Base-by-base conservation (phyloP, 2,888 invertebrate species). In the Phyllotreta cruciferae region DNA sequence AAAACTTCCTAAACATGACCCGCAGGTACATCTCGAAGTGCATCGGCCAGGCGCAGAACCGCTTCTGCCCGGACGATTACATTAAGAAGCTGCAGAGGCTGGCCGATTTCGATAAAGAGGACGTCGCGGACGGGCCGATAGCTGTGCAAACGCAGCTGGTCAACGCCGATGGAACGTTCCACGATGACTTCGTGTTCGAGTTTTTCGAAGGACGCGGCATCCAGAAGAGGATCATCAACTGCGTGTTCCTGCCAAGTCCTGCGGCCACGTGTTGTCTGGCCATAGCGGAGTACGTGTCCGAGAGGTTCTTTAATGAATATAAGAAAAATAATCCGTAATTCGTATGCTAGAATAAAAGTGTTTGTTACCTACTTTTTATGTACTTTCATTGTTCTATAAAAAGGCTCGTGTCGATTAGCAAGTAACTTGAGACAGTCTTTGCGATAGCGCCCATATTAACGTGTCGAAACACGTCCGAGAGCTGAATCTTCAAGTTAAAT, bases 121-220 rank as follows among this genome's bases (percentile, higher is more conserved):
- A 69, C 14, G 60, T 70, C 9, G 24, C 34, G 8, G 42, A 45
- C 5, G 97, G 97, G 0, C 94, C 94, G 6, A 85, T 94, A 0
- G 98, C 98, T 6, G 96, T 98, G 0, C 86, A 98, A 74, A 97
- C 97, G 6, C 97, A 98, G 80, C 96, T 97, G 0, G 83, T 98
- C 83, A 91, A 88, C 71, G 82, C 85, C 57, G 85, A 91, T 76
- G 98, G 96, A 75, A 86, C 88, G 62, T 85, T 98, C 45, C 92
- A 97, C 5, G 97, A 98, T 77, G 98, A 98, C 79, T 98, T 98
- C 82, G 90, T 98, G 0, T 96, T 98, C 79, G 96, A 97, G 79
- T 86, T 86, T 36, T 74, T 75, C 56, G 91, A 90, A 38, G 88
- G 90, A 1, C 82, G 84, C 7, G 84, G 87, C 0, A 82, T 94